phyloP scores from a whole-genome alignment of 2,888 invertebrate genomes.

The Acanthopleura granulata region DNA sequence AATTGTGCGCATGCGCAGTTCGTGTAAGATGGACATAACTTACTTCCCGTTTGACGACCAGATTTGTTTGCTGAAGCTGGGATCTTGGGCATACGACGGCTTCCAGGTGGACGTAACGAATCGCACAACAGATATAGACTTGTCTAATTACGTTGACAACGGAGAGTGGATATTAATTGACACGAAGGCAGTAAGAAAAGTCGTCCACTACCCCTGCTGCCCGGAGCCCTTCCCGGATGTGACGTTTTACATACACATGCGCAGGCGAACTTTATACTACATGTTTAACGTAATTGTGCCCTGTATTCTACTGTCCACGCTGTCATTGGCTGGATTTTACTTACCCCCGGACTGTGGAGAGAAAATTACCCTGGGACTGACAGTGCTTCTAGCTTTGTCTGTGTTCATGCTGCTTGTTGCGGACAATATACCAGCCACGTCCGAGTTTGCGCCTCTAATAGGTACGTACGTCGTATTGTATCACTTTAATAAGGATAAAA shows the following conservation, averaged over 20 bases:
- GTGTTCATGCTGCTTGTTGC: conserved; percentile 75
- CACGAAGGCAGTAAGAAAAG: conserved; percentile 70
- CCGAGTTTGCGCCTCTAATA: conserved; percentile 74
- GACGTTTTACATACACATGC: conserved; percentile 72
- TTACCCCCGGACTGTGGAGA: conserved; percentile 74
- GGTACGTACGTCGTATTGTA: conserved; percentile 64
- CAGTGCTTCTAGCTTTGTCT: conserved; percentile 74
- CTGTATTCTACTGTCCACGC: conserved; percentile 76
- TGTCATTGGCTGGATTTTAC: conserved; percentile 74
- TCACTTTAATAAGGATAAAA: no score
- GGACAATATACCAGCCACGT: conserved; percentile 75
- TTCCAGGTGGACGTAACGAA: conserved; percentile 62
- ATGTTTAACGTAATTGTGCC: conserved; percentile 75
- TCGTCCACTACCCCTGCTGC: conserved; percentile 71
- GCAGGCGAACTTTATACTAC: conserved; percentile 71
- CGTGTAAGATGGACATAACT: conserved; percentile 73
- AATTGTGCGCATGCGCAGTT: conserved; percentile 73
- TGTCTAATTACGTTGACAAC: conserved; percentile 73
- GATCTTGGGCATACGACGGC: conserved; percentile 67
- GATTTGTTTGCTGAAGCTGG: conserved; percentile 71
- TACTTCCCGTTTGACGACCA: conserved; percentile 75
- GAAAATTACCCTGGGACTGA: conserved; percentile 74
- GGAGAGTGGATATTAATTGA: conserved; percentile 74
- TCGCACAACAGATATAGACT: conserved; percentile 68
- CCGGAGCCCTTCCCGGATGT: conserved; percentile 73